A percentile compares a stretch with the other conserved stretches of the same genome.
Conservation (phyloP, 2,888 invertebrate genomes). For the Octodonta nipae region DNA sequence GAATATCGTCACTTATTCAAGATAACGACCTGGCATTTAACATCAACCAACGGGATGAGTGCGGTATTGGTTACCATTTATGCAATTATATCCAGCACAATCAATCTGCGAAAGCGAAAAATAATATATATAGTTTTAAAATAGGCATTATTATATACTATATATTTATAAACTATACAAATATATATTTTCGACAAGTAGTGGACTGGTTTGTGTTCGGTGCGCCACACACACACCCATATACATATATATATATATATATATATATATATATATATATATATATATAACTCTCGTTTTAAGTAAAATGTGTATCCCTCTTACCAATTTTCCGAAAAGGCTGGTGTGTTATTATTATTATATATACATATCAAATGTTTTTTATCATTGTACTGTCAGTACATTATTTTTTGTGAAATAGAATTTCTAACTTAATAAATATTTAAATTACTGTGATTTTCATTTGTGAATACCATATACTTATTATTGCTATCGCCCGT, state of each 20-base stretch:
- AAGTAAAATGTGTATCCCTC: neutral
- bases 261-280: neutral
- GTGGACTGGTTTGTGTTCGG: slow-evolving; percentile 31
- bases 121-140: slow-evolving; percentile 16
- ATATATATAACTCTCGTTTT: slow-evolving; percentile 3
- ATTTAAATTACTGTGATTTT: too few species aligned
- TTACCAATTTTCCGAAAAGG: slow-evolving; percentile 16
- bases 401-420: slow-evolving; percentile 29
- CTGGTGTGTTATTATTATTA: slow-evolving; percentile 26
- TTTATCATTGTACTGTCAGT: slow-evolving; percentile 26
- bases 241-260: slow-evolving; percentile 7
- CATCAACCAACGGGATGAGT: slow-evolving; percentile 17
- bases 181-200: slow-evolving; percentile 35
- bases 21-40: slow-evolving; percentile 37
- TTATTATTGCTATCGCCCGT: too few species aligned
- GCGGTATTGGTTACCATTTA: slow-evolving; percentile 11
- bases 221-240: slow-evolving; percentile 24
- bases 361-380: slow-evolving; percentile 30
- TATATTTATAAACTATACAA: slow-evolving; percentile 25
- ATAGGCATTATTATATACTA: slow-evolving; percentile 15
- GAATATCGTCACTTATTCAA: slow-evolving; percentile 18
- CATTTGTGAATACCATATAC: too few species aligned
- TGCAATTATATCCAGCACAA: slow-evolving; percentile 23
- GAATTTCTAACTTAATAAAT: slow-evolving; percentile 34
- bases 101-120: slow-evolving; percentile 25